phyloP scores from a whole-genome alignment of 2,113 vertebrate genomes.

The Camelus bactrianus region DNA sequence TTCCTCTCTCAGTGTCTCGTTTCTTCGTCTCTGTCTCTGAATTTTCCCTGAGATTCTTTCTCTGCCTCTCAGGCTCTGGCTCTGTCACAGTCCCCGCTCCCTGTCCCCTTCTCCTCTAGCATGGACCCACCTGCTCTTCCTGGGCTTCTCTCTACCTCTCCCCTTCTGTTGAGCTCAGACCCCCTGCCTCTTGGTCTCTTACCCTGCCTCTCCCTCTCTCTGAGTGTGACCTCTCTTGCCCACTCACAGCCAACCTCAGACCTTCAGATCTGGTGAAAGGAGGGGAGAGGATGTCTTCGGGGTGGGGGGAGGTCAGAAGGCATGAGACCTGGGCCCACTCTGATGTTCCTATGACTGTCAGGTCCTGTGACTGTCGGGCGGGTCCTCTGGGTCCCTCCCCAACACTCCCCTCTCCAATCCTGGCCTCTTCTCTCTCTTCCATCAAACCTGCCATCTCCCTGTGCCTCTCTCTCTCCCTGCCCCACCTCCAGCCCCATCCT shows the following conservation, averaged over 20 bases:
- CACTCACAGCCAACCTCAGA: not conserved
- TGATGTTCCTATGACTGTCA: not conserved
- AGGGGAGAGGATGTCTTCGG: not conserved
- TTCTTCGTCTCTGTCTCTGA: not conserved
- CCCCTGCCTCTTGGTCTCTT: not conserved
- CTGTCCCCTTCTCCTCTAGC: not conserved
- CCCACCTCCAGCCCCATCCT: not conserved
- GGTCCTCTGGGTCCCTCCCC: not conserved
- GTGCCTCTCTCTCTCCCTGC: not conserved
- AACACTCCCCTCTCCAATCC: not conserved
- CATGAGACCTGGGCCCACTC: not conserved
- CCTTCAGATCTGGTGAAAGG: not conserved
- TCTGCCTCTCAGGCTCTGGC: not conserved
- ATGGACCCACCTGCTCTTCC: not conserved
- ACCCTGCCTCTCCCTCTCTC: not conserved
- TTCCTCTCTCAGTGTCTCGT: not conserved
- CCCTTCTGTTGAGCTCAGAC: not conserved
- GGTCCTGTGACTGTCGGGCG: not conserved
- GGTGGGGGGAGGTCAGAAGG: not conserved
- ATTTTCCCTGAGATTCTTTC: not conserved
- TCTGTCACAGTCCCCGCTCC: not conserved
- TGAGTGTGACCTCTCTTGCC: not conserved
- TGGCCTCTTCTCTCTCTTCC: not conserved
- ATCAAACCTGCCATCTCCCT: not conserved
- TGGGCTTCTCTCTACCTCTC: not conserved